Conservation (phyloP, 1,140 invertebrate species). For the Littorina saxatilis region DNA sequence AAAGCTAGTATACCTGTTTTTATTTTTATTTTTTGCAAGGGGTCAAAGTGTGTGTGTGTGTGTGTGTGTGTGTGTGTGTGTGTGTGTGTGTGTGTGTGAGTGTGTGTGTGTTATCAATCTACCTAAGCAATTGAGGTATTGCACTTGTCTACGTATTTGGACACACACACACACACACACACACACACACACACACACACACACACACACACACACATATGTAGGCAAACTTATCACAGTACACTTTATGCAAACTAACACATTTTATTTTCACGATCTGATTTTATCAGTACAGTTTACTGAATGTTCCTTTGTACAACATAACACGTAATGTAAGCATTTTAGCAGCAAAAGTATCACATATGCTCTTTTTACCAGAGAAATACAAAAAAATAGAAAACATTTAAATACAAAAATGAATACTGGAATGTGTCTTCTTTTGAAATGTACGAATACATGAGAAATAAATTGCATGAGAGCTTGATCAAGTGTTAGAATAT, state of each 20-base stretch:
- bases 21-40: no score
- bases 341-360: neutral
- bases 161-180: constrained; percentile 9
- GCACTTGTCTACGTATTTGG: no score
- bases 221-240: neutral
- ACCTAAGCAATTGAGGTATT: neutral
- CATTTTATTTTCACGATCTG: neutral
- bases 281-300: neutral
- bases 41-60: no score
- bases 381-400: neutral
- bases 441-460: neutral
- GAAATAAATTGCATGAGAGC: neutral
- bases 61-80: neutral
- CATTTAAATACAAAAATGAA: neutral
- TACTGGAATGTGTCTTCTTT: neutral
- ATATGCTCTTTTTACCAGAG: no score
- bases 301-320: neutral
- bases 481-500: neutral
- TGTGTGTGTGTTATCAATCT: neutral
- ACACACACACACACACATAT: constrained; percentile 41
- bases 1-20: no score
- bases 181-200: constrained; percentile 36
- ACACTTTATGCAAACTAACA: neutral
- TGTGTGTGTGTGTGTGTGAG: neutral
- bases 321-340: neutral